Percentiles rank a stretch among this genome's conserved stretches.
phyloP scores from a whole-genome alignment of 2,113 vertebrate genomes.

The Caranx ignobilis region DNA sequence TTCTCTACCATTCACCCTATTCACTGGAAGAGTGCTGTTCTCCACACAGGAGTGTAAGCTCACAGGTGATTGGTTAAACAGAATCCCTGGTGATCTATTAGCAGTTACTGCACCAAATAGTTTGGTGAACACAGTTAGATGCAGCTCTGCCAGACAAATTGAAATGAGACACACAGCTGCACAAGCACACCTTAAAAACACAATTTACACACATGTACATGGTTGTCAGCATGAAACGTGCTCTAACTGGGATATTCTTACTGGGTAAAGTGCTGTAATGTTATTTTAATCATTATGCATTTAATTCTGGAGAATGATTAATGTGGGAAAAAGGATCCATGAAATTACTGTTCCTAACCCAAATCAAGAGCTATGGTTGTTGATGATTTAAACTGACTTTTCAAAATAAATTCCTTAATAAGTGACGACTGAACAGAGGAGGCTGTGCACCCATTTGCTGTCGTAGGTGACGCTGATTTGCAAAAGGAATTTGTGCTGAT shows the following conservation, averaged over 20 bases:
- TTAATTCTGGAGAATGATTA: slow-evolving; percentile 10
- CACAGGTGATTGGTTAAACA: slow-evolving; percentile 69
- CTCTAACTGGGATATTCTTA: slow-evolving; percentile 36
- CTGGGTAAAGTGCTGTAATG: neutral
- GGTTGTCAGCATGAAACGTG: slow-evolving; percentile 29
- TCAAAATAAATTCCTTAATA: slow-evolving; percentile 14
- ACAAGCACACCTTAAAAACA: slow-evolving; percentile 34
- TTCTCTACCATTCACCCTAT: slow-evolving; percentile 31
- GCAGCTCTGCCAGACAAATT: slow-evolving; percentile 51
- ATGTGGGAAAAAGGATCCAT: slow-evolving; percentile 5
- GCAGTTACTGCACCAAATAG: slow-evolving; percentile 61
- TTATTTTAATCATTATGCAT: neutral
- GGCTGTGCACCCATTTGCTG: neutral
- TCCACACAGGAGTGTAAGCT: slow-evolving; percentile 54
- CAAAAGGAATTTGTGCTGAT: neutral
- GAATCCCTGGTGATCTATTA: slow-evolving; percentile 76
- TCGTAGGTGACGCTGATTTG: neutral
- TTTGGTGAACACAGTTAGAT: slow-evolving; percentile 50
- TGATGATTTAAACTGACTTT: slow-evolving; percentile 14
- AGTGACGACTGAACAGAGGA: neutral
- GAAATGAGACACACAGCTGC: slow-evolving; percentile 48
- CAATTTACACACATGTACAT: slow-evolving; percentile 18
- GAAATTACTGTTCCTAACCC: neutral
- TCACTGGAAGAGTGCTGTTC: slow-evolving; percentile 69
- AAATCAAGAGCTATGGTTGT: neutral